Base-by-base conservation (phyloP, 2,888 invertebrate species). In the Chirona hameri region DNA sequence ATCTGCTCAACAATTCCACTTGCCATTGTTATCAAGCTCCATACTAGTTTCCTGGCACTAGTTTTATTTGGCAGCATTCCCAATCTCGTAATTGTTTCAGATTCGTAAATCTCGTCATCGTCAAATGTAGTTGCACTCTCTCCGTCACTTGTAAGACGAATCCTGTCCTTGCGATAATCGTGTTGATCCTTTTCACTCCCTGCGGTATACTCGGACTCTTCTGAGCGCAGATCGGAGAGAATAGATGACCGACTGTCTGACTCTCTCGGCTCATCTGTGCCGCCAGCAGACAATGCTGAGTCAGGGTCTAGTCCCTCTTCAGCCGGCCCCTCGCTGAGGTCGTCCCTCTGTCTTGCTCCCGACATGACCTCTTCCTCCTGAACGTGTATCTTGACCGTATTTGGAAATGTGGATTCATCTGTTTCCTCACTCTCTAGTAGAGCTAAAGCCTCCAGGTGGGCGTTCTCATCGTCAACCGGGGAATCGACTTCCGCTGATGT, bases 21-120 rank as follows among this genome's bases (percentile, higher is more conserved):
- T 21, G 76, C 76, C 76, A 76, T 76, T 1, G 76, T 24, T 76
- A 76, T 46, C 21, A 76, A 46, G 46, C 76, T 76, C 76, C 76
- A 76, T 24, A 46, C 76, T 12, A 76, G 7, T 9, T 46, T 76
- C 21, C 39, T 39, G 46, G 76, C 76, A 12, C 46, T 46, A 29
- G 31, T 18, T 14, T 18, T 46, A 10, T 46, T 2, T 76, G 1
- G 9, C 39, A 39, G 39, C 18, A 72, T 46, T 21, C 65, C 65
- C 12, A 65, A 65, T 10, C 27, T 27, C 7, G 65, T n/a, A 2
- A 10, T 27, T 10, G 65, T 65, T 27, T 65, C 65, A n/a, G 24
- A 10, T n/a, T 27, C 65, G 27, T 18, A 65, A 65, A 52, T 52
- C 18, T 65, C 65, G 27, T 27, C 65, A 27, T 65, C n/a, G n/a